These are phyloP conservation scores for Vulpes lagopus DNA, from an alignment of 2,113 vertebrate species.

Conservation along the genomic window DNA sequence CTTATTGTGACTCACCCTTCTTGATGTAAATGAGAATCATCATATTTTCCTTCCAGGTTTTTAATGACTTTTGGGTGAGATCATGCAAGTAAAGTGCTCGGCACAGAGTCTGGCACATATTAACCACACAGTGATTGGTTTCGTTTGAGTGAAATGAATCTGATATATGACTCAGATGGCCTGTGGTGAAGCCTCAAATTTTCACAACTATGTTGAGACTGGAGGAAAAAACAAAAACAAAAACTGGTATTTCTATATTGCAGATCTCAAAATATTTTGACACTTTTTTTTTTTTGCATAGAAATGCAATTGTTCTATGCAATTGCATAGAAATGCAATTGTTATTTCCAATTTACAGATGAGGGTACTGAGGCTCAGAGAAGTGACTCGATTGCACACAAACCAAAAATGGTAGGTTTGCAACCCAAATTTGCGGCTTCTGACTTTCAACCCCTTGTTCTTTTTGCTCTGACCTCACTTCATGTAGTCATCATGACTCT, in stretches of 20 bases:
- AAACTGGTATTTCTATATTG: background rate
- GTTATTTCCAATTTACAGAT: background rate
- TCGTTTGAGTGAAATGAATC: background rate
- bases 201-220: background rate
- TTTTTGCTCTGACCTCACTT: background rate
- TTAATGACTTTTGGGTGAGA: background rate
- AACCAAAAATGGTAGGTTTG: rapidly evolving
- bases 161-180: background rate
- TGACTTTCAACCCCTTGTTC: rapidly evolving
- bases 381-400: background rate
- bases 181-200: background rate
- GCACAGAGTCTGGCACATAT: background rate
- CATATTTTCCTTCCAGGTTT: background rate
- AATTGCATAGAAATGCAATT: background rate
- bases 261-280: background rate
- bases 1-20: background rate
- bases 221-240: background rate
- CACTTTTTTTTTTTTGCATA: background rate
- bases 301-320: background rate
- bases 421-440: background rate
- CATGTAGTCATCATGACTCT: background rate
- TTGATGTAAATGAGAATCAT: background rate
- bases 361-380: background rate
- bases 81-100: background rate
- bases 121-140: background rate